These are phyloP conservation scores for Phataginus tricuspis DNA, from an alignment of 2,797 vertebrate species.

Conservation along the genomic window DNA sequence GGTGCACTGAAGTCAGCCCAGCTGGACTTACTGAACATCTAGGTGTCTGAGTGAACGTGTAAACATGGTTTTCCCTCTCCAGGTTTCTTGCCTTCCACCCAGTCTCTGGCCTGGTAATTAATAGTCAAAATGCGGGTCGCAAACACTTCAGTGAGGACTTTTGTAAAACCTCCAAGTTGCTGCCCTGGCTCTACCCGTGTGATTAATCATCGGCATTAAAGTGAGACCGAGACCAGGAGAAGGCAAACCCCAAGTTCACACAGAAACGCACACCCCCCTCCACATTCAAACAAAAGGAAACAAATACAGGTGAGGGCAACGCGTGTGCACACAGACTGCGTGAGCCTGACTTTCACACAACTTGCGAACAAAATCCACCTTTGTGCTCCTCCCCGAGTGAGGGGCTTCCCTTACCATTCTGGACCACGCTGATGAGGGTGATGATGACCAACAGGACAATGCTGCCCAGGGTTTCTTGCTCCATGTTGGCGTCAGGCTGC, in stretches of 20 bases:
- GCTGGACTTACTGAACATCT: background rate
- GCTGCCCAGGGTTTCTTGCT: conserved; percentile 89
- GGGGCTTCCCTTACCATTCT: conserved; percentile 91
- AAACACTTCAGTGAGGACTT: background rate
- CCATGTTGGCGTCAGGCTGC: conserved; percentile 84
- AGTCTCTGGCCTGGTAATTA: background rate
- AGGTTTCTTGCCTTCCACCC: background rate
- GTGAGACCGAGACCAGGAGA: background rate
- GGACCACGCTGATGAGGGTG: conserved; percentile 94
- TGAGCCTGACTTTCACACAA: background rate
- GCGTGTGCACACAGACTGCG: background rate
- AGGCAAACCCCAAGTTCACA: background rate
- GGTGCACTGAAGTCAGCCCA: background rate
- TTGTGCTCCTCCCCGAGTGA: background rate
- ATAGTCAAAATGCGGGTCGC: background rate
- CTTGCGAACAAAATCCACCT: background rate
- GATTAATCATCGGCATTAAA: background rate
- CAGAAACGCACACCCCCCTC: background rate
- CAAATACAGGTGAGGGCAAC: background rate
- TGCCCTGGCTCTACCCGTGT: background rate
- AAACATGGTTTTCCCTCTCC: background rate
- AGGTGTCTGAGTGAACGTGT: background rate
- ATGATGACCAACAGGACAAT: conserved; percentile 92
- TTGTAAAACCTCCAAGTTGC: background rate
- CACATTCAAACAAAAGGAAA: background rate